Evolutionary conservation across 1,140 invertebrate species (phyloP), one percentile per base, ranked within the genome.

Genomic region (Leguminivora glycinivorella): DNA sequence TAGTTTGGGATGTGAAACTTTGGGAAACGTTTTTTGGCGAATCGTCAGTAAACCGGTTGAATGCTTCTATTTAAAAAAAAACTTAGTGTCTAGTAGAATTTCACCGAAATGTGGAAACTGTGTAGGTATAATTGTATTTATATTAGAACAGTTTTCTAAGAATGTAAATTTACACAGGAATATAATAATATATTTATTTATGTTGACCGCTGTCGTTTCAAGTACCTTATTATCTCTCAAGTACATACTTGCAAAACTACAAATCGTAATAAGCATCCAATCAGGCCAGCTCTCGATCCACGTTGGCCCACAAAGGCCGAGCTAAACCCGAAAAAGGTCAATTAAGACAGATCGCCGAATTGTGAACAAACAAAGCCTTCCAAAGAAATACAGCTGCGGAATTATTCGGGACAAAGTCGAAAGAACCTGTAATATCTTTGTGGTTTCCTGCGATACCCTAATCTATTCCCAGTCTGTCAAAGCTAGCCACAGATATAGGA

Each of bases 291-390:
- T 34, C 58, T 9, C 26, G 22, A 29, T 63, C 58, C 29, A 63
- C 31, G 10, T 31, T 63, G 4, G 5, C n/a, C 25, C 58, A 29
- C 58, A 63, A 63, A 63, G 58, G 25, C 26, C 25, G 4, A 26
- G 58, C 4, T 17, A 63, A 63, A 31, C 31, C 58, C 58, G 58
- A 29, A 63, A 63, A 63, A 63, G 58, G 58, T 63, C 58, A 63
- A 63, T 29, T 63, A 63, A 63, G 58, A 63, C 26, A 63, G 58
- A 63, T 63, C 25, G 58, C 58, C 25, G 58, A 9, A 63, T 63
- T 63, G 58, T 63, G 58, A 34, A 63, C 58, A 63, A 63, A 63
- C 26, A 63, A 63, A 29, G 58, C 29, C 17, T 12, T 29, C 25
- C 56, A 63, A 63, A 63, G 58, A 63, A 63, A 63, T 31, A 63